Percentiles rank a stretch among this genome's conserved stretches.
Conservation (phyloP, 2,797 vertebrate species). For the Cyprinodon diabolis region DNA sequence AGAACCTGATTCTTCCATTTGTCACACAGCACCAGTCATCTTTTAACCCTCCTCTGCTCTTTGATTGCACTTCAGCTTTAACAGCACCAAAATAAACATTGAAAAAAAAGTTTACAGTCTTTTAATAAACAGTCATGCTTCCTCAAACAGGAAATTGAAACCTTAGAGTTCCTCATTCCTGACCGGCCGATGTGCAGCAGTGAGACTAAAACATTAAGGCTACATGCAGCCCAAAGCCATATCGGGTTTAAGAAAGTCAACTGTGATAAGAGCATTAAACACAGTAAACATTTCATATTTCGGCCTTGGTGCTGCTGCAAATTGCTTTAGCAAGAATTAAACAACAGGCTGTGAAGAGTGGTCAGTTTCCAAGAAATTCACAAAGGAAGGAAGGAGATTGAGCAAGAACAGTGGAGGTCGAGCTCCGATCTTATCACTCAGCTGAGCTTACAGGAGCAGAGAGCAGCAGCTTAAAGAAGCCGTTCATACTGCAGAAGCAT, state of each 20-base stretch:
- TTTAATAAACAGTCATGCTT: slow-evolving; percentile 24
- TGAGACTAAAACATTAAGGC: background rate
- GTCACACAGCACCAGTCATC: background rate
- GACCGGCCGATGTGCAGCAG: background rate
- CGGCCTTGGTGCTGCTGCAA: background rate
- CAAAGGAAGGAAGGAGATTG: slow-evolving; percentile 1
- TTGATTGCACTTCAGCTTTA: background rate
- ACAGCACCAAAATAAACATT: slow-evolving; percentile 27
- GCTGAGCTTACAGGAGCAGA: background rate
- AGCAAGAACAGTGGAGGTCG: background rate
- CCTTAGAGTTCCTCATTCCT: slow-evolving; percentile 47
- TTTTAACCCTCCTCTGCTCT: background rate
- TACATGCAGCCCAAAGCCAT: too few relatives aligned
- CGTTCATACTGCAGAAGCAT: background rate
- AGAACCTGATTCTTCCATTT: background rate
- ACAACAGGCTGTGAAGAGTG: background rate
- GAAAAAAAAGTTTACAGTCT: background rate
- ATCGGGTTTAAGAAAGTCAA: background rate
- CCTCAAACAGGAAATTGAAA: slow-evolving; percentile 39
- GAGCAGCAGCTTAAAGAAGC: background rate
- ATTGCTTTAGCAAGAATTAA: slow-evolving; percentile 16
- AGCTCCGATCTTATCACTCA: slow-evolving; percentile 1
- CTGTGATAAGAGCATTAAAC: background rate
- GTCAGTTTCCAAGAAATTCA: slow-evolving; percentile 16
- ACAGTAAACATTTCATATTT: background rate